Evolutionary conservation across 2,797 vertebrate genomes (phyloP), one percentile per base, ranked within the genome.

Genomic region (Psittacula derbiana): DNA sequence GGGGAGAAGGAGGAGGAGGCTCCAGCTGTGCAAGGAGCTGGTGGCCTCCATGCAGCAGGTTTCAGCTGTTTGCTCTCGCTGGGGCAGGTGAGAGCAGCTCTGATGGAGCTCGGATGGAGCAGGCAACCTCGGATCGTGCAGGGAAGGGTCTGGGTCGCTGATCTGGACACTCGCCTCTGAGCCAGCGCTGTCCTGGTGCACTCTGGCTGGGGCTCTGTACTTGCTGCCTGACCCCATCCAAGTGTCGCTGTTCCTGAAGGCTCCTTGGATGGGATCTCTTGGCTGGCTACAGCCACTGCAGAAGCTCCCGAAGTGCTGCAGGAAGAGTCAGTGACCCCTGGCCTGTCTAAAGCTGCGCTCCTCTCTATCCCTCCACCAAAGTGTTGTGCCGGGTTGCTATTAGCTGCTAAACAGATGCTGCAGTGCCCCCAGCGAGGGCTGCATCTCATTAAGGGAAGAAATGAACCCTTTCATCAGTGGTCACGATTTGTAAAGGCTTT

Each of bases 381-480:
- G 50, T 23, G 86, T 31, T 84, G 33, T 47, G 80, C 64, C 58
- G n/a, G 83, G 53, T 10, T 75, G 82, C 91, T 81, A 85, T 3
- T 74, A 86, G 93, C 88, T 81, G 90, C 90, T 43, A 67, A 87
- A 86, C 90, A 95, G 94, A 90, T 76, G 94, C 92, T 79, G 52
- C 12, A 44, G 46, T 93, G 86, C 91, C 92, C 92, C 86, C 94
- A 83, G 92, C 38, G 4, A 95, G 87, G 93, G 57, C 89, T 93
- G 94, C 89, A 67, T 91, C 93, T 95, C 86, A 30, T 92, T 95
- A 96, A 66, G 87, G 69, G 84, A 91, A 94, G 91, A 92, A 96
- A 96, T 38, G 92, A 95, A 93, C 81, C 81, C 94, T 94, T 96
- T 94, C 90, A 95, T 10, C 71, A 43, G 92, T 3, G 92, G 83